These are phyloP conservation scores for Zoanthus solanderi DNA, from an alignment of 92 coral and sea anemone genomes.

Conservation along the genomic window DNA sequence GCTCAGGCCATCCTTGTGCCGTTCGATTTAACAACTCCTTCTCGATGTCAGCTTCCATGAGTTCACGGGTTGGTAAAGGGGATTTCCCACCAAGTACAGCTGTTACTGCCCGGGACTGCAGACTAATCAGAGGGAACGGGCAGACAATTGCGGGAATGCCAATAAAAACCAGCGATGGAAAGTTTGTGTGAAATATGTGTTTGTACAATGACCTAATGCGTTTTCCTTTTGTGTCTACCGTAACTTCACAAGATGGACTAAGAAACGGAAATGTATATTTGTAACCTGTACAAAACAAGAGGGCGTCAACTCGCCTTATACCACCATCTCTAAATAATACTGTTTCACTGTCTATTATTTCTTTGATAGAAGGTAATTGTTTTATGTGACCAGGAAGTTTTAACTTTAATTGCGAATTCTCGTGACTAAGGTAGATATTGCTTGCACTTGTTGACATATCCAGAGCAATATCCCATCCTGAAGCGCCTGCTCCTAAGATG, in stretches of 20 bases:
- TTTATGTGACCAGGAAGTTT: conserved; percentile 73
- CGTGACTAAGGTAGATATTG: conserved; percentile 78
- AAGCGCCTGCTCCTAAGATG: conserved; percentile 80
- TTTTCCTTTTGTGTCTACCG: conserved; percentile 56
- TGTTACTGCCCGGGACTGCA: conserved; percentile 75
- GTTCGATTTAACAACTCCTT: conserved; percentile 67
- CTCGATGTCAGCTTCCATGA: conserved; percentile 79
- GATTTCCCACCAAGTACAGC: conserved; percentile 70
- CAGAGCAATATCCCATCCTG: conserved; percentile 84
- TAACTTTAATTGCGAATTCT: conserved; percentile 37
- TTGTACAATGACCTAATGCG: conserved; percentile 79
- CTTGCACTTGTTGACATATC: conserved; percentile 70
- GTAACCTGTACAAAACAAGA: conserved; percentile 91
- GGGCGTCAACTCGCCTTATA: conserved; percentile 62
- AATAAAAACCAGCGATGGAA: conserved; percentile 77
- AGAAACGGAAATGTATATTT: conserved; percentile 84
- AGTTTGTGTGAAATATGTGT: conserved; percentile 77
- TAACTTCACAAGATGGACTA: conserved; percentile 62
- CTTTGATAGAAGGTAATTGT: conserved; percentile 55
- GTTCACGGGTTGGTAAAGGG: conserved; percentile 66
- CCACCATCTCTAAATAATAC: conserved; percentile 70
- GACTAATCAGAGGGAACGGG: conserved; percentile 83
- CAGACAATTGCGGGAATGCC: conserved; percentile 74
- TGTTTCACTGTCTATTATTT: conserved; percentile 63
- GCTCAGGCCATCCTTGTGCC: conserved; percentile 59